These are phyloP conservation scores for Galerucella nymphaeae DNA, from an alignment of 2,888 invertebrate genomes.

Conservation along the genomic window DNA sequence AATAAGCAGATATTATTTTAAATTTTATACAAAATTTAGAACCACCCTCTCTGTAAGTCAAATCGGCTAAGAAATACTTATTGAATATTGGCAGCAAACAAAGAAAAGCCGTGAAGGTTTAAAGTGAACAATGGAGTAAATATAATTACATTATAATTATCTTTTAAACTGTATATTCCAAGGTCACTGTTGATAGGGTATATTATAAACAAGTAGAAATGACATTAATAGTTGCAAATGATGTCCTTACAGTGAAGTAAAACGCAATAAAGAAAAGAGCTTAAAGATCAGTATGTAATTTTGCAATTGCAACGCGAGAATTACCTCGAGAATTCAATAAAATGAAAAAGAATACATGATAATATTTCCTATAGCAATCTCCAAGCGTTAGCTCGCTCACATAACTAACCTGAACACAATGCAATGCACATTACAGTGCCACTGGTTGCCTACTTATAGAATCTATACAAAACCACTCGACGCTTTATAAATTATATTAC, in stretches of 20 bases:
- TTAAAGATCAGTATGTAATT: slow-evolving; percentile 44
- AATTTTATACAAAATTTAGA: neutral
- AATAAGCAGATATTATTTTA: neutral
- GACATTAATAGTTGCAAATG: slow-evolving; percentile 41
- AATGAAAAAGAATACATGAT: slow-evolving; percentile 26
- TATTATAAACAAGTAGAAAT: slow-evolving; percentile 44
- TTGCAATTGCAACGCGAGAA: slow-evolving; percentile 43
- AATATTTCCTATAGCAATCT: slow-evolving; percentile 34
- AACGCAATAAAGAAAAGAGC: slow-evolving; percentile 50
- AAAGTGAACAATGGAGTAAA: slow-evolving; percentile 60
- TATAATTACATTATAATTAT: slow-evolving; percentile 62
- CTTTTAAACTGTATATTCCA: slow-evolving; percentile 60
- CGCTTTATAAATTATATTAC: slow-evolving; percentile 14
- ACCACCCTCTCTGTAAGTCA: neutral
- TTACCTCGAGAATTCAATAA: slow-evolving; percentile 34
- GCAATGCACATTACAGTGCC: slow-evolving; percentile 36
- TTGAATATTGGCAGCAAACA: slow-evolving; percentile 52
- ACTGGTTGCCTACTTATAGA: slow-evolving; percentile 41
- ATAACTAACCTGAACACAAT: slow-evolving; percentile 32
- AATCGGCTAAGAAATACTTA: neutral
- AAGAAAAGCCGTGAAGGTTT: slow-evolving; percentile 58
- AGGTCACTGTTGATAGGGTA: slow-evolving; percentile 57
- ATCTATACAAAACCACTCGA: slow-evolving; percentile 19
- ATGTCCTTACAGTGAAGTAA: slow-evolving; percentile 45
- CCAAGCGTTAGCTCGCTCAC: slow-evolving; percentile 9